These are phyloP conservation scores for Elmis aenea DNA, from an alignment of 2,888 invertebrate genomes.

Conservation along the genomic window DNA sequence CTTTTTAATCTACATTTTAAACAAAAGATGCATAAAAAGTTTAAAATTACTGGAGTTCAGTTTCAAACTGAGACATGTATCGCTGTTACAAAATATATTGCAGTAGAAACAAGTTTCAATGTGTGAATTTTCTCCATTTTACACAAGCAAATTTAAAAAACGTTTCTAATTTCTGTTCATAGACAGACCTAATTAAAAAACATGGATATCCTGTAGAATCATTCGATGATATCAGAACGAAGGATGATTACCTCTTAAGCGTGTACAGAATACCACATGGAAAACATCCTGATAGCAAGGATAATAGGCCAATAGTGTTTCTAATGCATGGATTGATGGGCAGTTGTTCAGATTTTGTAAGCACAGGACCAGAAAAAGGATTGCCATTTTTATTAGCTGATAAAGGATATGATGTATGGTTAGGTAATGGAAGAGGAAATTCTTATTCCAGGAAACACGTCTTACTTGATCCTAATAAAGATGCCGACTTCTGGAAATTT, in stretches of 20 bases:
- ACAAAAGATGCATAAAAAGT: no score
- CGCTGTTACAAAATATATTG: no score
- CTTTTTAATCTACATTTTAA: no score
- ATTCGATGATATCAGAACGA: constrained; percentile 41
- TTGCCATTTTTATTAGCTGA: constrained; percentile 46
- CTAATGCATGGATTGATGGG: constrained; percentile 73
- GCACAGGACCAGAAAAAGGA: constrained; percentile 57
- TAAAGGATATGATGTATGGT: constrained; percentile 53
- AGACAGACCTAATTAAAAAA: constrained; percentile 38
- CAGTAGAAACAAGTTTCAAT: no score
- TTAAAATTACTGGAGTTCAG: no score
- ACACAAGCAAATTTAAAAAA: no score
- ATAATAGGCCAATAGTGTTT: constrained; percentile 51
- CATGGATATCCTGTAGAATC: constrained; percentile 44
- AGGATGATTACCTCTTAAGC: constrained; percentile 47
- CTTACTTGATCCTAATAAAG: constrained; percentile 33
- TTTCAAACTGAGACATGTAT: no score
- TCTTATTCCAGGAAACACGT: constrained; percentile 50
- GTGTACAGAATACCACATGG: constrained; percentile 40
- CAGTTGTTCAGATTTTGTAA: constrained; percentile 69
- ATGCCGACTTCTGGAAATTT: constrained; percentile 44
- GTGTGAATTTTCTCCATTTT: no score
- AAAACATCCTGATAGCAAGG: constrained; percentile 39
- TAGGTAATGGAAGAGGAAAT: constrained; percentile 59
- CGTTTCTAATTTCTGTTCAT: no score